A percentile compares a stretch with the other conserved stretches of the same genome.
phyloP scores from a whole-genome alignment of 1,140 invertebrate species.

The Charaxes varanes region DNA sequence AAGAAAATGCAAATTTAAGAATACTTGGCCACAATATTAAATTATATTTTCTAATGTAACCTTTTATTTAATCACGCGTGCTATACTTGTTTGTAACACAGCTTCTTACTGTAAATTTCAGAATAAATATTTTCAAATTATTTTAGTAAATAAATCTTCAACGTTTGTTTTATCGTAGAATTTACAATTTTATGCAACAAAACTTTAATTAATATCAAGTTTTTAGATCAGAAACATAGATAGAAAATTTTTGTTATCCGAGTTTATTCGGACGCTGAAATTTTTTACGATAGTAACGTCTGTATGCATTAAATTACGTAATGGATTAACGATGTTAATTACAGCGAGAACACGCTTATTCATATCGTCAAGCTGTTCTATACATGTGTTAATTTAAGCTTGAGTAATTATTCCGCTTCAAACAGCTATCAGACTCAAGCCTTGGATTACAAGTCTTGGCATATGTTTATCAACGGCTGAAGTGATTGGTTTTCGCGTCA shows the following conservation, averaged over 20 bases:
- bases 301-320: conserved; percentile 3
- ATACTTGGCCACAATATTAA: too few relatives aligned
- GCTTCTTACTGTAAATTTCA: too few relatives aligned
- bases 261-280: not conserved
- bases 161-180: too few relatives aligned
- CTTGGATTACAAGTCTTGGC: conserved; percentile 38
- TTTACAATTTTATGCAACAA: too few relatives aligned
- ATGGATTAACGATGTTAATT: conserved; percentile 1
- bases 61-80: too few relatives aligned
- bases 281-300: not conserved
- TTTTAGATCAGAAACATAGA: conserved; percentile 1
- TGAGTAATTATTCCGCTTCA: conserved; percentile 38
- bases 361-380: conserved; percentile 4
- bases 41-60: too few relatives aligned
- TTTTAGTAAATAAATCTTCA: too few relatives aligned
- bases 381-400: conserved; percentile 14
- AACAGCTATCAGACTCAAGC: conserved; percentile 34
- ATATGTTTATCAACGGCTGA: conserved; percentile 39
- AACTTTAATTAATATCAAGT: not conserved
- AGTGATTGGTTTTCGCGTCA: conserved; percentile 42
- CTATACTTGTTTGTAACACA: too few relatives aligned
- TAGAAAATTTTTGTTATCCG: too few relatives aligned
- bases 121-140: too few relatives aligned
- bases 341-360: conserved; percentile 1
- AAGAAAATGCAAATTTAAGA: too few relatives aligned